Conservation (phyloP, 2,888 invertebrate species). For the Chironomus tentans region DNA sequence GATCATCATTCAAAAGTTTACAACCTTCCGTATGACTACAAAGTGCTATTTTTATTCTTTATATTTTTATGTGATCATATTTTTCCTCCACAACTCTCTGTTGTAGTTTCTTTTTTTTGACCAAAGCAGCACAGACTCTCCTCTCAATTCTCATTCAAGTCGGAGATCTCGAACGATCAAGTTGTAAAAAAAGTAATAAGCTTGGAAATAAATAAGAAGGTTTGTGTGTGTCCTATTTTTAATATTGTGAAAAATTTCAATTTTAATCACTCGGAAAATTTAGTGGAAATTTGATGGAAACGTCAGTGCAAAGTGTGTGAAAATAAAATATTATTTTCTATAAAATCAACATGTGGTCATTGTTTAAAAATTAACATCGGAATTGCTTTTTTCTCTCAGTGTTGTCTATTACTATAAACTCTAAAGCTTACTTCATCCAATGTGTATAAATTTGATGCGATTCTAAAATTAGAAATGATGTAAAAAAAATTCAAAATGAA, state of each 20-base stretch:
- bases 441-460: not conserved
- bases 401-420: not conserved
- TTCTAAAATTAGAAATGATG: constrained; percentile 21
- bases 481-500: not conserved
- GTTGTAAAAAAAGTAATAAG: not conserved
- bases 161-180: not conserved
- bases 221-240: too few relatives aligned
- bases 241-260: too few relatives aligned
- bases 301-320: not conserved
- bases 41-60: not conserved
- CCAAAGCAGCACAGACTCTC: not conserved
- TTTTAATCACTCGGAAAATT: too few relatives aligned
- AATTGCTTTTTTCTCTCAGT: too few relatives aligned
- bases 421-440: not conserved
- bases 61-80: not conserved
- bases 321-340: not conserved
- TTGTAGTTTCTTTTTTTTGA: not conserved
- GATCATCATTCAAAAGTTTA: not conserved
- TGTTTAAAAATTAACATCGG: not conserved
- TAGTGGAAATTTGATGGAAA: not conserved
- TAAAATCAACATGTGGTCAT: not conserved
- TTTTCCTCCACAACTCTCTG: not conserved
- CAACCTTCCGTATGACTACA: not conserved
- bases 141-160: not conserved
- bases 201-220: not conserved